Evolutionary conservation across 1,140 invertebrate genomes (phyloP), one percentile per base, ranked within the genome.

Genomic region (Hylaeus anthracinus): DNA sequence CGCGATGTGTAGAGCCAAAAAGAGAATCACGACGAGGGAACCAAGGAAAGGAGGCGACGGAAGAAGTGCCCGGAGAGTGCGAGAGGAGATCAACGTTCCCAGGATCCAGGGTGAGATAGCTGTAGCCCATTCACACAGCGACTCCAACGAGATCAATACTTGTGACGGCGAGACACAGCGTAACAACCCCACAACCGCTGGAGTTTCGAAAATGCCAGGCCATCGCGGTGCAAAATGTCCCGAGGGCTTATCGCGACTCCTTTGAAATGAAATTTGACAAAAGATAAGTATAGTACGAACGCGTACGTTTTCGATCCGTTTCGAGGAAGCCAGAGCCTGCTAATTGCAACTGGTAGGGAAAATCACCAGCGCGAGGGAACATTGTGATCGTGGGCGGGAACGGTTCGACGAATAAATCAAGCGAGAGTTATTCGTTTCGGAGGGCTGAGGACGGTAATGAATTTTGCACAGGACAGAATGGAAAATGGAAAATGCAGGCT

Each of bases 121-220:
- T 72, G 79, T 82, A 86, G 67, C 72, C 81, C 88, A 90, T 90
- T 90, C 84, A 88, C 86, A 84, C 87, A 88, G 86, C 72, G 80
- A 74, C 83, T 81, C 71, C 48, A 58, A 37, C 80, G 66, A 75
- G 89, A 91, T 91, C 90, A 91, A 91, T 91, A 91, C 90, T 90
- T 79, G 86, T 81, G 89, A 88, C 84, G 83, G 79, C 88, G 84
- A 85, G 84, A 87, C 67, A 74, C 64, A 84, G 75, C 88, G 86
- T 89, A 85, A 87, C 84, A 88, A 82, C 83, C 72, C 78, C 75
- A 53, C 72, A 45, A 45, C 65, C 26, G 51, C 69, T 77, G 53
- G 73, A 48, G 64, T 63, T 73, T 66, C 56, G 63, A 53, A 64
- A 71, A 64, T 26, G 8, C n/a, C 56, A 60, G 26, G 45, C 45